Evolutionary conservation across 2,888 invertebrate species (phyloP), one percentile per base, ranked within the genome.

Genomic region (Aporophyla lueneburgensis): DNA sequence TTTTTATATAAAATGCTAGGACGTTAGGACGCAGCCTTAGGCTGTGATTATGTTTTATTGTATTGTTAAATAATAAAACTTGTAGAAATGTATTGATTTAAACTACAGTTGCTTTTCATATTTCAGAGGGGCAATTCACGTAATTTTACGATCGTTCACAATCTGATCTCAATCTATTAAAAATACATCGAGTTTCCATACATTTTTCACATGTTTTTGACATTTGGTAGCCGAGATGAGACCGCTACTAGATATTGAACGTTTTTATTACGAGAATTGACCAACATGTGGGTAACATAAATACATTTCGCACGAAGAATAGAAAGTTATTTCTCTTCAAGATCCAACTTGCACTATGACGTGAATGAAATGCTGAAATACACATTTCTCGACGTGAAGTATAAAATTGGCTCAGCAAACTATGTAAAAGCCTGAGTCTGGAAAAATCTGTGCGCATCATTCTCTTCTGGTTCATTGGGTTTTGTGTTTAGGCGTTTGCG

Each of bases 401-500:
- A 78, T 80, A 83, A 86, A 89, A 86, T 78, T 71, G 83, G 79
- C 69, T 84, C 73, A 80, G 81, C 74, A 76, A 88, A 89, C 89
- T 87, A 87, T 84, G 84, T 84, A 85, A 86, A 88, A 82, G 75
- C 74, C 80, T 76, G 78, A 81, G 80, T 72, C 76, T 78, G 86
- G 87, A 86, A 89, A 88, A 92, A 91, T 89, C 86, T 88, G 80
- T 76, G 85, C 88, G 86, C 90, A 90, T 92, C 89, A 91, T 88
- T 92, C 91, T 90, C 84, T 91, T 91, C 87, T 87, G 85, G 88
- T 88, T 90, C 90, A 91, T 90, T 91, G 89, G 77, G 84, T 87
- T 90, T 91, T 89, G 88, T 89, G 88, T 91, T 91, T 88, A 89
- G 90, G 87, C 87, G 88, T 88, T 91, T 89, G 87, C 87, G 83